Conservation (phyloP, 2,797 vertebrate species). For the Valencia hispanica region DNA sequence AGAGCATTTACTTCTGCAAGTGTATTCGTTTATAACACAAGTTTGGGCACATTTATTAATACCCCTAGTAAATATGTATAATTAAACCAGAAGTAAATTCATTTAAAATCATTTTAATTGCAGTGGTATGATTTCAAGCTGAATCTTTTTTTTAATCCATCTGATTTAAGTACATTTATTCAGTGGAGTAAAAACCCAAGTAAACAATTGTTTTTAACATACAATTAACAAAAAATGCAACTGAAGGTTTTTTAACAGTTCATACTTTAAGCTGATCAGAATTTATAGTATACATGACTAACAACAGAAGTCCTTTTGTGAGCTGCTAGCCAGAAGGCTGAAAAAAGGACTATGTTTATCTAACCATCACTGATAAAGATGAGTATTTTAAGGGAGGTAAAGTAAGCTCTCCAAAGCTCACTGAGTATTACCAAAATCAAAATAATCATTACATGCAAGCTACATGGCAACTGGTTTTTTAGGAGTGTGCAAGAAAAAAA, state of each 20-base stretch:
- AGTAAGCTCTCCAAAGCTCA: not conserved
- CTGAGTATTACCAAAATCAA: not conserved
- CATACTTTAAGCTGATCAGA: not conserved
- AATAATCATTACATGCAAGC: not conserved
- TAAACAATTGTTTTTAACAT: not conserved
- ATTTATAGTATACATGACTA: not conserved
- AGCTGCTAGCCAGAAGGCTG: not conserved
- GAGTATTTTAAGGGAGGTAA: not conserved
- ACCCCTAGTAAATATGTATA: not conserved
- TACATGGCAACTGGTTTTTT: too few relatives aligned
- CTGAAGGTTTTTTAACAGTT: not conserved
- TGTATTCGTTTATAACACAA: conserved; percentile 11
- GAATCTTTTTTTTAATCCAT: not conserved
- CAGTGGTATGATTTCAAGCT: not conserved
- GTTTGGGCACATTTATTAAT: not conserved
- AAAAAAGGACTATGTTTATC: not conserved
- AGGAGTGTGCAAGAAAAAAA: not conserved
- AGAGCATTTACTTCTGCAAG: conserved; percentile 51
- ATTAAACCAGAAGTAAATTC: not conserved
- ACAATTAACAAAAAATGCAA: not conserved
- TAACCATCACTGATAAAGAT: not conserved
- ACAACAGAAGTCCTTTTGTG: not conserved
- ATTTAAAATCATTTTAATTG: not conserved
- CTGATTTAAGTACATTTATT: too few relatives aligned
- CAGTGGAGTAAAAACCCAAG: too few relatives aligned